Evolutionary conservation across 2,797 vertebrate species (phyloP).

Genomic region (Eupleurogrammus muticus): DNA sequence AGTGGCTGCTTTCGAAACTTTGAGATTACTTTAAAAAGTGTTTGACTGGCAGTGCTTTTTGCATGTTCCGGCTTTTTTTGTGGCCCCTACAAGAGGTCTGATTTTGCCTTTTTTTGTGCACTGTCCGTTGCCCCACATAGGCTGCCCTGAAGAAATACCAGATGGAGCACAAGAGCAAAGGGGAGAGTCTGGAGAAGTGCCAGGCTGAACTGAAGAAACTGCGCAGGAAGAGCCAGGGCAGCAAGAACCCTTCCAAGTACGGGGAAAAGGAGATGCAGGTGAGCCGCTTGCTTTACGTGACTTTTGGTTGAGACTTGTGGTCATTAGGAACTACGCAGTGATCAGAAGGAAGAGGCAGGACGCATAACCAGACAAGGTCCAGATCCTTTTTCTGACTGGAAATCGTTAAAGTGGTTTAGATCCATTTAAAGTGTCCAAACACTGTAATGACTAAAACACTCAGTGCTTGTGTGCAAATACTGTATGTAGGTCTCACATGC

Average conservation of each 20-base stretch:
- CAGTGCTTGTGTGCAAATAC: no score
- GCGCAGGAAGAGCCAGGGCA: slow-evolving; percentile 97
- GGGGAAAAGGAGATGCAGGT: slow-evolving; percentile 99
- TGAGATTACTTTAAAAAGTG: neutral
- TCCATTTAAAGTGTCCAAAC: no score
- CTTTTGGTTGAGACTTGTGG: neutral
- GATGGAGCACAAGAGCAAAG: slow-evolving; percentile 94
- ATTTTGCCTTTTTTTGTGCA: slow-evolving; percentile 32
- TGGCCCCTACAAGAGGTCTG: slow-evolving; percentile 6
- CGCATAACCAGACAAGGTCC: no score
- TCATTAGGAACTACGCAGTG: neutral
- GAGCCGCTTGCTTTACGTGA: slow-evolving; percentile 48
- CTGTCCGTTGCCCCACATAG: slow-evolving; percentile 75
- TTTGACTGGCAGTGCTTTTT: neutral
- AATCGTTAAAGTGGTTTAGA: no score
- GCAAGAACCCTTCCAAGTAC: slow-evolving; percentile 98
- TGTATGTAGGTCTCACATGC: no score
- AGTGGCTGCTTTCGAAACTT: neutral
- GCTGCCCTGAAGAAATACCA: slow-evolving; percentile 98
- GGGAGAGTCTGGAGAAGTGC: slow-evolving; percentile 95
- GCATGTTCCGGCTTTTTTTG: slow-evolving; percentile 8
- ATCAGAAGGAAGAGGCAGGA: neutral
- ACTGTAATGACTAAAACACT: no score
- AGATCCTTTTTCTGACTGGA: no score
- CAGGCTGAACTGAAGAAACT: slow-evolving; percentile 97